Evolutionary conservation across 92 coral and sea anemone genomes (phyloP).

Genomic region (Zoanthus sansibaricus): DNA sequence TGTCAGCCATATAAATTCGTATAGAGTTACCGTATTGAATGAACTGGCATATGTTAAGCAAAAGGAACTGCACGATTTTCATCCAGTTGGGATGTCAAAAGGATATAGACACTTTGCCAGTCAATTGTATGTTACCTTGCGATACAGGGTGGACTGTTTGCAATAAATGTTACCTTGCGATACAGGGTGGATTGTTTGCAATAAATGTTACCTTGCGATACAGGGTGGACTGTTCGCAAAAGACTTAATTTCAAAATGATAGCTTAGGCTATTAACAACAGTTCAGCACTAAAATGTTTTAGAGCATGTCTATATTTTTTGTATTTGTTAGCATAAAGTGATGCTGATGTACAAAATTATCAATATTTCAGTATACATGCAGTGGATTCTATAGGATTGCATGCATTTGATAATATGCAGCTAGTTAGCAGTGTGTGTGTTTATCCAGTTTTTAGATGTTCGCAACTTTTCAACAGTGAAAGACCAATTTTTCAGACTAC

Average conservation of each 20-base stretch:
- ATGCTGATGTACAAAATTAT: background rate
- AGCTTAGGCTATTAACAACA: too few relatives aligned
- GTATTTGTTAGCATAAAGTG: too few relatives aligned
- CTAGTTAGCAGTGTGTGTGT: slow-evolving; percentile 4
- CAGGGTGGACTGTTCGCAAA: background rate
- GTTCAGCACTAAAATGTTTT: too few relatives aligned
- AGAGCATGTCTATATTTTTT: too few relatives aligned
- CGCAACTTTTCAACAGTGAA: background rate
- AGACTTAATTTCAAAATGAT: too few relatives aligned
- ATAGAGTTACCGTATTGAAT: too few relatives aligned
- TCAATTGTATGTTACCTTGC: background rate
- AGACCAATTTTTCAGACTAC: slow-evolving; percentile 3
- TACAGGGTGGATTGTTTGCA: too few relatives aligned
- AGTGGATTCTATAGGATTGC: background rate
- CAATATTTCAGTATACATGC: background rate
- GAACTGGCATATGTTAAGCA: too few relatives aligned
- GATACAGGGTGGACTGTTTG: background rate
- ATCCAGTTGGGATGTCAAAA: background rate
- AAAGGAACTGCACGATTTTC: slow-evolving; percentile 1
- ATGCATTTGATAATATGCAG: background rate
- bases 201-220: background rate
- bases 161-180: background rate
- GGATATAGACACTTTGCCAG: background rate
- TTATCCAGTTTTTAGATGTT: background rate
- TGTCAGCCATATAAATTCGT: background rate